phyloP scores from a whole-genome alignment of 2,888 invertebrate species.

The Scaptomyza polygonia region DNA sequence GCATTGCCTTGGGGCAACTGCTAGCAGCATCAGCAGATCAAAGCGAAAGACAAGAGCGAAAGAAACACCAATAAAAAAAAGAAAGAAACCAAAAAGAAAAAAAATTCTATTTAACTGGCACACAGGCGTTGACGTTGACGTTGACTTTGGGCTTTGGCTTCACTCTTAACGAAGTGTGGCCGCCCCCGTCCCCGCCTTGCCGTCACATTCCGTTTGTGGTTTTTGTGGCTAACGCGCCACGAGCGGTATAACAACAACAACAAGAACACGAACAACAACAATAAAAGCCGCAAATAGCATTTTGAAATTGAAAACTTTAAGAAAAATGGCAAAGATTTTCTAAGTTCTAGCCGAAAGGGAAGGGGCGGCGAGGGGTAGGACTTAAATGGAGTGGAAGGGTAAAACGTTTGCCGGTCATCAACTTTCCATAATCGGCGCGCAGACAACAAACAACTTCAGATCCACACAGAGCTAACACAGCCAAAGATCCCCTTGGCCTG shows the following conservation, averaged over 20 bases:
- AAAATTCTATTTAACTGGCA: slow-evolving; percentile 74
- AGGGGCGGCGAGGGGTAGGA: neutral
- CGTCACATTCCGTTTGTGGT: slow-evolving; percentile 73
- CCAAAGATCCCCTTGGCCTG: neutral
- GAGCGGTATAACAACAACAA: slow-evolving; percentile 58
- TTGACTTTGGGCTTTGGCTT: slow-evolving; percentile 57
- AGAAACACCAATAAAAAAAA: slow-evolving; percentile 50
- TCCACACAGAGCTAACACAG: slow-evolving; percentile 16
- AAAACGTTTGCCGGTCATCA: slow-evolving; percentile 60
- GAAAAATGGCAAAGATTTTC: slow-evolving; percentile 59
- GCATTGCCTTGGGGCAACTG: slow-evolving; percentile 45
- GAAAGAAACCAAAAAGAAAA: slow-evolving; percentile 26
- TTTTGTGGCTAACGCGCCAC: slow-evolving; percentile 64
- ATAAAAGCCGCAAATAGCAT: slow-evolving; percentile 40
- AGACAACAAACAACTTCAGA: slow-evolving; percentile 77
- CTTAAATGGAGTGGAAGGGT: neutral
- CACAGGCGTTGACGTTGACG: slow-evolving; percentile 76
- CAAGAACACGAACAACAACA: slow-evolving; percentile 22
- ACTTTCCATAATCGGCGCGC: slow-evolving; percentile 78
- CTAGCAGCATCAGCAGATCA: slow-evolving; percentile 66
- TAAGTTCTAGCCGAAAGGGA: slow-evolving; percentile 19
- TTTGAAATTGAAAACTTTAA: slow-evolving; percentile 68
- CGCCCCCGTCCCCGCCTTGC: slow-evolving; percentile 51
- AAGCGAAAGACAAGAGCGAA: slow-evolving; percentile 62
- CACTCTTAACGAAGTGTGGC: slow-evolving; percentile 76